Conservation (phyloP, 2,113 vertebrate genomes). For the Plectropomus leopardus region DNA sequence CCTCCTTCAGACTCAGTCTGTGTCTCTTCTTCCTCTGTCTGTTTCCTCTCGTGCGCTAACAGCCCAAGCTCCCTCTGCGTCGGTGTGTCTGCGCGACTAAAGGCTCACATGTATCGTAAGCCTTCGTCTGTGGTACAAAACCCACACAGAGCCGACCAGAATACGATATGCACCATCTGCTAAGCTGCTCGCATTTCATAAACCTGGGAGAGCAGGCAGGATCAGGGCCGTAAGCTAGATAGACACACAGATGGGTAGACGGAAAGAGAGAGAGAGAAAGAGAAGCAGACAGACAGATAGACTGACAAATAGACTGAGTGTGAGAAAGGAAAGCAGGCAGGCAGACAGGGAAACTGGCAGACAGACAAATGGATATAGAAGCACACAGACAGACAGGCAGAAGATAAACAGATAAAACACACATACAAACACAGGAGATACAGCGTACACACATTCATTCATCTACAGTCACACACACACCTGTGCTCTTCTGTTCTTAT, state of each 20-base stretch:
- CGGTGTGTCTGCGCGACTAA: slow-evolving; percentile 72
- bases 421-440: slow-evolving; percentile 13
- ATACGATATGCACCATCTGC: slow-evolving; percentile 83
- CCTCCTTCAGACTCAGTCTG: slow-evolving; percentile 27
- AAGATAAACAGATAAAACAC: slow-evolving; percentile 51
- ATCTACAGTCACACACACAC: neutral
- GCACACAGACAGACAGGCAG: slow-evolving; percentile 44
- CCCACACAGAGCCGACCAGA: slow-evolving; percentile 76
- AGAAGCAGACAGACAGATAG: slow-evolving; percentile 1
- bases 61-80: slow-evolving; percentile 68
- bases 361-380: slow-evolving; percentile 41
- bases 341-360: slow-evolving; percentile 15
- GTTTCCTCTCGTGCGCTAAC: slow-evolving; percentile 47
- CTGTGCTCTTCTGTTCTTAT: slow-evolving; percentile 11
- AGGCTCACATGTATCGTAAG: slow-evolving; percentile 80
- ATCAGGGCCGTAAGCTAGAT: slow-evolving; percentile 77
- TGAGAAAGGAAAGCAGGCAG: slow-evolving; percentile 1
- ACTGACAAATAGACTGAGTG: slow-evolving; percentile 9
- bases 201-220: slow-evolving; percentile 79
- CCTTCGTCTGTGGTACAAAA: slow-evolving; percentile 81
- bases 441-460: slow-evolving; percentile 21
- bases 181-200: slow-evolving; percentile 82
- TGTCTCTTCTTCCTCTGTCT: slow-evolving; percentile 42
- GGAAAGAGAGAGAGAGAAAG: slow-evolving; percentile 30
- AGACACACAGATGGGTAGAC: slow-evolving; percentile 76